Percentiles rank a stretch among this genome's conserved stretches.
phyloP scores from a whole-genome alignment of 92 coral and sea anemone genomes.

The Plumapathes pennacea region DNA sequence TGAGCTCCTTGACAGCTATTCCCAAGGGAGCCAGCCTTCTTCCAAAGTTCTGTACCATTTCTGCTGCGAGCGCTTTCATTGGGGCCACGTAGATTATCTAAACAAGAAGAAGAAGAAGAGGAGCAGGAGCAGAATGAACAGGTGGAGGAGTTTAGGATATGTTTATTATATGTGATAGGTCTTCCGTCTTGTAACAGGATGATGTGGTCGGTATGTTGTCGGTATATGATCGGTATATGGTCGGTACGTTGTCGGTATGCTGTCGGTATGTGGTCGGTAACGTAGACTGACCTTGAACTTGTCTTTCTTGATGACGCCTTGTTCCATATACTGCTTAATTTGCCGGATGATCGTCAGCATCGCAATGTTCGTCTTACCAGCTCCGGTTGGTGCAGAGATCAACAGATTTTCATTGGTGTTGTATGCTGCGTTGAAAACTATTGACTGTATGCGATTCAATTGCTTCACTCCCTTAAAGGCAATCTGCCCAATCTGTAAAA shows the following conservation, averaged over 20 bases:
- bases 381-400: slow-evolving; percentile 98
- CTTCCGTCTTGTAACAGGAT: neutral
- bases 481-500: slow-evolving; percentile 72
- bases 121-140: neutral
- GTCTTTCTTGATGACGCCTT: slow-evolving; percentile 92
- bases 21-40: slow-evolving; percentile 87
- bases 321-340: slow-evolving; percentile 84
- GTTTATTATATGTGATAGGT: too few species aligned
- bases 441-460: slow-evolving; percentile 94
- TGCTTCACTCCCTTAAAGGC: slow-evolving; percentile 89
- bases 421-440: slow-evolving; percentile 92
- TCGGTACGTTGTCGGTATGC: too few species aligned
- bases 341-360: slow-evolving; percentile 90
- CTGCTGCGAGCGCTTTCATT: slow-evolving; percentile 99
- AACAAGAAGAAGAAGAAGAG: neutral
- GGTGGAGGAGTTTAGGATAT: too few species aligned
- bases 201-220: neutral
- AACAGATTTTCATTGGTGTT: slow-evolving; percentile 90
- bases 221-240: too few species aligned
- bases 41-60: slow-evolving; percentile 98
- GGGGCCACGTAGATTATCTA: slow-evolving; percentile 98
- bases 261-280: too few species aligned
- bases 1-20: slow-evolving; percentile 83
- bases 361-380: slow-evolving; percentile 97
- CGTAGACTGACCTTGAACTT: slow-evolving; percentile 73